Evolutionary conservation across 2,888 invertebrate species (phyloP), one percentile per base, ranked within the genome.

Genomic region (Cremastobaeus sp.): DNA sequence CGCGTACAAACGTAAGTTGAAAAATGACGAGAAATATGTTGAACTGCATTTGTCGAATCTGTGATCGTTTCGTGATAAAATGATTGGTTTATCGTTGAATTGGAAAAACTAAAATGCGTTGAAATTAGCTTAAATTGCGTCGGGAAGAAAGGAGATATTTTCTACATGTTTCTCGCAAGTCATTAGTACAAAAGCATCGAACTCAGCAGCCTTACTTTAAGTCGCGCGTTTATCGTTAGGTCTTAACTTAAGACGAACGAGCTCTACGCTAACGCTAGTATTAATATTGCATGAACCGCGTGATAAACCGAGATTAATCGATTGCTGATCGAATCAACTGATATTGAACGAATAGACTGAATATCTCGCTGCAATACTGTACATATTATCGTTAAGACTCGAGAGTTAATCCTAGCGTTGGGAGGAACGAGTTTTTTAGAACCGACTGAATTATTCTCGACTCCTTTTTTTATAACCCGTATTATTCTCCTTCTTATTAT

Each of bases 371-470:
- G 57, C 57, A 68, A 68, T 57, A 50, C 3, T 68, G 55, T 68
- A 52, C 59, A 59, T 59, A 59, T 12, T 68, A 68, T 2, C 5
- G 0, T 28, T 68, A 68, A 68, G 66, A 45, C 32, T 25, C 37
- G 54, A 60, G 69, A 59, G 60, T 69, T 69, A 69, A 69, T 69
- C 17, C 69, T 69, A 60, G 69, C 69, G 69, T 60, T 68, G 52
- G 68, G 37, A 35, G 37, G 28, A 25, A 41, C 47, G 32, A 15
- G n/a, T 30, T 55, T 47, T 34, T 8, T 8, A 52, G 17, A 9
- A 54, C 37, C 34, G 66, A 68, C 57, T 68, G 66, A 68, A 47
- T 55, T 47, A 30, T 20, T 47, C 47, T 47, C 47, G 25, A 34
- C 12, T 21, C 37, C 12, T 34, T 11, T 20, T 17, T 59, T 45